Evolutionary conservation across 1,140 invertebrate species (phyloP), one percentile per base, ranked within the genome.

Genomic region (Melanaphis sacchari): DNA sequence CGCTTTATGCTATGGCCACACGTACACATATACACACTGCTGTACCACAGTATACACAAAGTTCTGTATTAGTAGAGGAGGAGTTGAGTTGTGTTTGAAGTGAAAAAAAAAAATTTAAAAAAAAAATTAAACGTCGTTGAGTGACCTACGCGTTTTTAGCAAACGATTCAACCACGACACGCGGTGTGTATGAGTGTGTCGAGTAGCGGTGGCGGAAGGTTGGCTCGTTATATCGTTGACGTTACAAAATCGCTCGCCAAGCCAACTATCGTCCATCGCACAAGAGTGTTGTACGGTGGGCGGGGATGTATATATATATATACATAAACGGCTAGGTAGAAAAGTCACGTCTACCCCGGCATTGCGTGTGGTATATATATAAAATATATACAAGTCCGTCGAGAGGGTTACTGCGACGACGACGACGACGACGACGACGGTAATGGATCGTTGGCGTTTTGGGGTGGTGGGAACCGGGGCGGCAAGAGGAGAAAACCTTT

Each of bases 371-470:
- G 76, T n/a, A 26, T 76, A 8, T 38, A 8, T 81, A 7, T 38
- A 15, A 36, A 22, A 36, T 82, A 38, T 82, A 38, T 82, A 21
- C n/a, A 36, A 82, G 76, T 76, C 59, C 31, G n/a, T 41, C 82
- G 40, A 41, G 82, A 11, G 82, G 82, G 38, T 40, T 49, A 85
- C 82, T 76, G 82, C 59, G 59, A 66, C 31, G 59, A 66, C 59
- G 59, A 43, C 82, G 84, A 46, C 82, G 84, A 46, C 59, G 59
- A 76, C n/a, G 59, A 76, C 59, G 59, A 43, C 84, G 84, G 82
- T 87, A 87, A 87, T 43, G 41, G 84, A 87, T 43, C 84, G 40
- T 87, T 41, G 81, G 81, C 81, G 22, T 82, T 41, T 41, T 76
- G 59, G 59, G 84, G 26, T 36, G 31, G 31, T n/a, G 26, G 24